Conservation (phyloP, 2,888 invertebrate genomes). For the Apocheima hispidaria region DNA sequence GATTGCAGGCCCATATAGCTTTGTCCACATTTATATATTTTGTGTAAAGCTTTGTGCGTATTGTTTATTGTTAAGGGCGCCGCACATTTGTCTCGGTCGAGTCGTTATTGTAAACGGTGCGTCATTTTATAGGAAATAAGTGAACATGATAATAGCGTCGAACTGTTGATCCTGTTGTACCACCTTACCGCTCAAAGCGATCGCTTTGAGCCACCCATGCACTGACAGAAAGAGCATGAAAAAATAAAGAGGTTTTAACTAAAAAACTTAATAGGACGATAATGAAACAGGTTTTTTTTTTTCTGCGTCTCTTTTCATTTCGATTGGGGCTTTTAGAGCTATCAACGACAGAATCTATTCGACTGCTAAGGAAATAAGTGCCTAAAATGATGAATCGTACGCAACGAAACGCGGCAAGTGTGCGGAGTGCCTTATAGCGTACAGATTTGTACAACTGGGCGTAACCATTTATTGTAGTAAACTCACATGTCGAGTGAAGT, state of each 20-base stretch:
- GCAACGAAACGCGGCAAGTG: neutral
- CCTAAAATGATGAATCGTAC: neutral
- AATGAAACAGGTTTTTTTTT: too few relatives aligned
- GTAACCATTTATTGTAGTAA: neutral
- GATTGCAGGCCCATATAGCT: conserved; percentile 45
- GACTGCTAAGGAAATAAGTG: neutral
- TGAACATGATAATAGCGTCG: too few relatives aligned
- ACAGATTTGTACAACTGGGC: neutral
- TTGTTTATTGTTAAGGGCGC: conserved; percentile 1
- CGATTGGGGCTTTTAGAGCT: too few relatives aligned
- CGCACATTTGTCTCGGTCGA: neutral
- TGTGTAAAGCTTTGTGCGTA: conserved; percentile 34
- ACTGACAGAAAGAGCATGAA: too few relatives aligned
- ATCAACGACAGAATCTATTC: too few relatives aligned
- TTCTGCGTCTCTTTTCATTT: too few relatives aligned
- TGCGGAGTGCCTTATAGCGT: neutral
- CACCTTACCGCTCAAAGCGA: too few relatives aligned
- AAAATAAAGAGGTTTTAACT: too few relatives aligned
- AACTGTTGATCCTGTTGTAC: too few relatives aligned
- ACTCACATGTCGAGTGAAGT: neutral
- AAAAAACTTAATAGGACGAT: too few relatives aligned
- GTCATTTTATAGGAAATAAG: too few relatives aligned
- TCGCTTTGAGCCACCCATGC: too few relatives aligned
- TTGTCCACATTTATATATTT: conserved; percentile 28
- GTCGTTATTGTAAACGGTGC: neutral